Evolutionary conservation across 2,888 invertebrate genomes (phyloP), one percentile per base, ranked within the genome.

Genomic region (Hedya salicella): DNA sequence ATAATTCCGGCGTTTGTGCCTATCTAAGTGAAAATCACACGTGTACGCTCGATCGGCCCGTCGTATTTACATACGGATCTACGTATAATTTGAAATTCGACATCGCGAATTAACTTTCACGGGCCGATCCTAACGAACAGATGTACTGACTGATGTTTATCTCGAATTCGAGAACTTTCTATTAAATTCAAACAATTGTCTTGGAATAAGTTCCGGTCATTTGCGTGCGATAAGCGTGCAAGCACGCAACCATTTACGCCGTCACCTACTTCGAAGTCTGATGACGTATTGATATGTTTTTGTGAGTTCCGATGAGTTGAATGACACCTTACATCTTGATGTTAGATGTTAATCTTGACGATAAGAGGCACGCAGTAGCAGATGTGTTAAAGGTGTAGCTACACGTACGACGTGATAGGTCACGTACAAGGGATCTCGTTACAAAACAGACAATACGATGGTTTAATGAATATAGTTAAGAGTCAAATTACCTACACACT

Each of bases 141-240:
- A 60, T 66, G 53, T 59, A 54, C 59, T 52, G 46, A 65, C 39
- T 53, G 60, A 61, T 69, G 68, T 65, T 70, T 69, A 67, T 63
- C 67, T 67, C 67, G n/a, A 62, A 68, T 72, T 72, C 68, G 73
- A 75, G 78, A 75, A 75, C 79, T 81, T 81, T 78, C 79, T 78
- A 78, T 73, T 72, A 66, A 70, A 73, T 73, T 75, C 69, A 68
- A 66, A 60, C 61, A 66, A 69, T 68, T 64, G 69, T 66, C 66
- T 65, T 69, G 25, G 40, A 50, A 63, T 69, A 48, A 54, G 71
- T 69, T 71, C 71, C 71, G 70, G 69, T 52, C 50, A 56, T 61
- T 67, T 44, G 46, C 42, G 52, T 53, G 53, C 54, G 66, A 66
- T 54, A 46, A 48, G 61, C 59, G 40, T 54, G 60, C 60, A 42